phyloP scores from a whole-genome alignment of 1,140 invertebrate genomes.

The Papilio aristodemus region DNA sequence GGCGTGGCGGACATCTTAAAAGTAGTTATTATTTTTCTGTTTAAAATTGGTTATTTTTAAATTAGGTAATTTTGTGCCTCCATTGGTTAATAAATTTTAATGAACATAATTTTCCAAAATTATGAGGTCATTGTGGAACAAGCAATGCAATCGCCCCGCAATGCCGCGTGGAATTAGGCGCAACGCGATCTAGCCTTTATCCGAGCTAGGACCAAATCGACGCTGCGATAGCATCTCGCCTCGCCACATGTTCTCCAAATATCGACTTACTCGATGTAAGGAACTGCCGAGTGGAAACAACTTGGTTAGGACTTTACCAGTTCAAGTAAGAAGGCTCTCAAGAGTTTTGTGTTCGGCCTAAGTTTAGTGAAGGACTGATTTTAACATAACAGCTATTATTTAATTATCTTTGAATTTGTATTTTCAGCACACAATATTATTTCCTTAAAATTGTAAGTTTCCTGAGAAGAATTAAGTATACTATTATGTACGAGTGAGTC shows the following conservation, averaged over 20 bases:
- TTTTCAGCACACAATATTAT: too few species aligned
- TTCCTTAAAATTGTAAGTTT: too few species aligned
- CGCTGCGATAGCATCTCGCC: background rate
- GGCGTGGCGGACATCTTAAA: too few species aligned
- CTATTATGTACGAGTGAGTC: too few species aligned
- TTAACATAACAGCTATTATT: too few species aligned
- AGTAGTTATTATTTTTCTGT: too few species aligned
- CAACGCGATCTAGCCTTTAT: constrained; percentile 50
- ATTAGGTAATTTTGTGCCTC: too few species aligned
- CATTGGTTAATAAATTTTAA: background rate
- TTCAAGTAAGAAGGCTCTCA: background rate
- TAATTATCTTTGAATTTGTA: too few species aligned
- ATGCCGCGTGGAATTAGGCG: constrained; percentile 58
- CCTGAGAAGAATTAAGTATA: too few species aligned
- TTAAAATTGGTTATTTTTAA: too few species aligned
- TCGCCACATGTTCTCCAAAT: background rate
- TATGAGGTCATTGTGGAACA: constrained; percentile 55
- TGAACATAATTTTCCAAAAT: too few species aligned
- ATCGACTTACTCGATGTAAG: constrained; percentile 4
- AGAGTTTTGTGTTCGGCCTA: background rate
- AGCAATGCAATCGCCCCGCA: constrained; percentile 48
- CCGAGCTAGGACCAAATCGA: constrained; percentile 37
- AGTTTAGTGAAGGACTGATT: background rate
- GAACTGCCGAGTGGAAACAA: background rate
- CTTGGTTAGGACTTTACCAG: background rate